phyloP scores from a whole-genome alignment of 1,140 invertebrate genomes.

The Drosophila nigromelanica region DNA sequence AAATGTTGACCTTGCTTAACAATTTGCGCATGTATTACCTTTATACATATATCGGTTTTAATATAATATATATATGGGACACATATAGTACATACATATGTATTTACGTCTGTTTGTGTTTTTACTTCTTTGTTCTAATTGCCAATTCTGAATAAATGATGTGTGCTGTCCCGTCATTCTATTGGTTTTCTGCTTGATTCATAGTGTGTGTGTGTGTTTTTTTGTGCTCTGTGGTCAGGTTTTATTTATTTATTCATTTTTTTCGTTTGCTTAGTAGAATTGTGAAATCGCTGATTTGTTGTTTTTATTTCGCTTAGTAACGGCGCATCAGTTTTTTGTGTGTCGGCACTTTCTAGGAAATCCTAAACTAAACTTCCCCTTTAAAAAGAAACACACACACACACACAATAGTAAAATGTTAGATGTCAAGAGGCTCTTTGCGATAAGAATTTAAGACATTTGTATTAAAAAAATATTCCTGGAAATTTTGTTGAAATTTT shows the following conservation, averaged over 20 bases:
- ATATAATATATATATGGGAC: no score
- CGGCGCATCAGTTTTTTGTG: conserved; percentile 6
- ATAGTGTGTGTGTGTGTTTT: conserved; percentile 19
- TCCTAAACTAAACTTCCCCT: conserved; percentile 7
- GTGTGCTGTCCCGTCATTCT: conserved; percentile 43
- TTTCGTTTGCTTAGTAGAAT: conserved; percentile 5
- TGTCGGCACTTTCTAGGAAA: conserved; percentile 15
- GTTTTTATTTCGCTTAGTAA: conserved; percentile 10
- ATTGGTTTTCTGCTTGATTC: conserved; percentile 44
- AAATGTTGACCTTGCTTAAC: conserved; percentile 72
- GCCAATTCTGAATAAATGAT: conserved; percentile 48
- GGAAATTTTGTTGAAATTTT: no score
- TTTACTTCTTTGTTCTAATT: conserved; percentile 62
- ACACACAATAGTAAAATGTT: neutral
- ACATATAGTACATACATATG: neutral
- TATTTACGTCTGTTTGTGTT: conserved; percentile 13
- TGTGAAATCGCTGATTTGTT: conserved; percentile 32
- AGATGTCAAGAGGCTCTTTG: neutral
- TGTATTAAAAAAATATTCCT: no score
- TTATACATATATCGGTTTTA: neutral
- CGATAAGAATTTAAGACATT: neutral
- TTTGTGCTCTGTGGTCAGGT: conserved; percentile 46
- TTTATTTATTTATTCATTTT: conserved; percentile 24
- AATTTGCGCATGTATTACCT: conserved; percentile 43
- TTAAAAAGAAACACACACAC: neutral